Percentiles rank a stretch among this genome's conserved stretches.
Conservation (phyloP, 2,113 vertebrate species). For the Sula dactylatra region DNA sequence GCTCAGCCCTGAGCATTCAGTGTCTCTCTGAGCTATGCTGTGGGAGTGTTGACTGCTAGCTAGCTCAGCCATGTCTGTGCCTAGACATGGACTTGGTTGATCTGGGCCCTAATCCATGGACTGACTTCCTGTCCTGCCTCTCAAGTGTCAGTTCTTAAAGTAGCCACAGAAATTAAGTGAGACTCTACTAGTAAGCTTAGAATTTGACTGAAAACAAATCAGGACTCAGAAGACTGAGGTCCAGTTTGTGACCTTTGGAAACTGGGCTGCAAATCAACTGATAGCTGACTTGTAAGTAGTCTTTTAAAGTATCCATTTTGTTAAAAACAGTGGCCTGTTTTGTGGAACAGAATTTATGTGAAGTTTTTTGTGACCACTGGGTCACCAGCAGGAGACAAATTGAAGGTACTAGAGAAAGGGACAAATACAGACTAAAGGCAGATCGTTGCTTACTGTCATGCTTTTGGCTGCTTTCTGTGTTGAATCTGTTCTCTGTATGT, state of each 20-base stretch:
- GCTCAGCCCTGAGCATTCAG: not conserved
- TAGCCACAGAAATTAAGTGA: not conserved
- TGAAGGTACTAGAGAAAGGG: not conserved
- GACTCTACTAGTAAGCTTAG: not conserved
- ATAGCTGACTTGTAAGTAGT: not conserved
- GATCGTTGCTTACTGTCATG: not conserved
- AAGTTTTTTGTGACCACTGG: not conserved
- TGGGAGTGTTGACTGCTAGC: not conserved
- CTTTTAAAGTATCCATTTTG: not conserved
- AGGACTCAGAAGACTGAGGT: not conserved
- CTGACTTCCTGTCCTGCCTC: not conserved
- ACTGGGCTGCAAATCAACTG: not conserved
- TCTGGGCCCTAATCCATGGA: not conserved
- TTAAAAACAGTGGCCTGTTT: not conserved
- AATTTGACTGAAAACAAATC: not conserved
- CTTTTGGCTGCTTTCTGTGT: not conserved
- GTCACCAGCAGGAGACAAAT: not conserved
- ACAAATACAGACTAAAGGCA: not conserved
- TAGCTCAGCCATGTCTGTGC: not conserved
- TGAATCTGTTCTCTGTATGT: not conserved
- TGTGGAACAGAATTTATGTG: not conserved
- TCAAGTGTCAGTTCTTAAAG: not conserved
- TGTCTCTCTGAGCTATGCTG: not conserved
- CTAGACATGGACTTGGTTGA: not conserved
- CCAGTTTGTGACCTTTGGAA: too few relatives aligned